These are phyloP conservation scores for Crambe crambe DNA, from an alignment of 37 sponge, comb jelly and placozoan species.

Conservation along the genomic window DNA sequence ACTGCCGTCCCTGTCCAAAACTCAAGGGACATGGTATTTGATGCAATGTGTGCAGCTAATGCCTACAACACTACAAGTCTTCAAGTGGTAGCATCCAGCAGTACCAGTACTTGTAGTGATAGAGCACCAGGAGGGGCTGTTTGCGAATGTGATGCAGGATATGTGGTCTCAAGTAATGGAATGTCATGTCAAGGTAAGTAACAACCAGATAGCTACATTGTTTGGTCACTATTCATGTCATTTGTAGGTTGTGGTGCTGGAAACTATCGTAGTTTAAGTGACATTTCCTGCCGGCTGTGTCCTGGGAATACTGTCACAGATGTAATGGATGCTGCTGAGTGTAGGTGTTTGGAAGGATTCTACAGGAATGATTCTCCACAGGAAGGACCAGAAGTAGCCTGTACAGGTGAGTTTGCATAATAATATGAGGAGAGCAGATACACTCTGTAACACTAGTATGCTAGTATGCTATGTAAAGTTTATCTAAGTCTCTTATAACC, in stretches of 20 bases:
- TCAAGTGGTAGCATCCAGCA: neutral
- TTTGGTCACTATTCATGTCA: too few species aligned
- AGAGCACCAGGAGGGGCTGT: neutral
- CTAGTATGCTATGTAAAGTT: too few species aligned
- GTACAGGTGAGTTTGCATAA: neutral
- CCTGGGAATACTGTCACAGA: neutral
- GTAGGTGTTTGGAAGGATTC: slow-evolving; percentile 6
- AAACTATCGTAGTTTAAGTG: neutral
- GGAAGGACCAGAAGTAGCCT: neutral
- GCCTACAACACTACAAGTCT: neutral
- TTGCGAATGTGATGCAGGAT: slow-evolving; percentile 7
- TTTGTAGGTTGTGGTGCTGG: slow-evolving; percentile 20
- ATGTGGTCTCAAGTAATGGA: neutral
- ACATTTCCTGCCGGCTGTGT: neutral
- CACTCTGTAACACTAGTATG: too few species aligned
- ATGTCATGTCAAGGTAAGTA: slow-evolving; percentile 2
- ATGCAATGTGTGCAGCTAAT: slow-evolving; percentile 4
- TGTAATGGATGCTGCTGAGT: neutral
- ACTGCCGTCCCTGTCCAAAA: neutral
- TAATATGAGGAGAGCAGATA: too few species aligned
- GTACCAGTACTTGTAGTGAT: neutral
- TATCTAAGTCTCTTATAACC: too few species aligned
- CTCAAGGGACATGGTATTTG: neutral
- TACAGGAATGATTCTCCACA: slow-evolving; percentile 9
- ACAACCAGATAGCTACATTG: too few species aligned